Conservation (phyloP, 2,888 invertebrate species). For the Agrochola litura region DNA sequence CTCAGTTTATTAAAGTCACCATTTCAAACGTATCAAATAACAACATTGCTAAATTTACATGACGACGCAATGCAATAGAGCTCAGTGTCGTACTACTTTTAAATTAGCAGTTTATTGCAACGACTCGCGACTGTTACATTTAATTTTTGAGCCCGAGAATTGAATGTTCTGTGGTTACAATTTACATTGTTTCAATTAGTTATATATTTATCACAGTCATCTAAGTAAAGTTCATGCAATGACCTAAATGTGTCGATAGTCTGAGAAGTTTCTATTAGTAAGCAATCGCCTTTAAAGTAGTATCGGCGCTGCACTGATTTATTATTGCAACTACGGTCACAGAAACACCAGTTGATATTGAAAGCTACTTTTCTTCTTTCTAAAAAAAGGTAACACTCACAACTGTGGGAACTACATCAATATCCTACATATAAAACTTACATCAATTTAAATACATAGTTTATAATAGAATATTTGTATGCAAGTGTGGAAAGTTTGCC, state of each 20-base stretch:
- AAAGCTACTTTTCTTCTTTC: background rate
- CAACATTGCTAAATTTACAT: constrained; percentile 81
- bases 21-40: constrained; percentile 83
- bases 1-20: constrained; percentile 76
- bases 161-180: constrained; percentile 39
- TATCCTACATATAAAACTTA: background rate
- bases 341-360: constrained; percentile 2
- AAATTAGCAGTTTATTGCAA: constrained; percentile 71
- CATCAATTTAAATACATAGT: background rate
- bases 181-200: constrained; percentile 35
- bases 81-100: constrained; percentile 68
- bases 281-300: background rate
- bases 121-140: constrained; percentile 15
- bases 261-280: constrained; percentile 1
- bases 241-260: constrained; percentile 52
- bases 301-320: constrained; percentile 7
- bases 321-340: background rate
- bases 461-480: background rate
- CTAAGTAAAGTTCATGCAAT: constrained; percentile 44
- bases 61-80: constrained; percentile 76
- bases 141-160: constrained; percentile 25
- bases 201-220: constrained; percentile 30
- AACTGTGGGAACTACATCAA: background rate
- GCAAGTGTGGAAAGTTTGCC: background rate
- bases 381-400: background rate